Evolutionary conservation across 1,140 invertebrate genomes (phyloP).

Genomic region (Caenorhabditis remanei): DNA sequence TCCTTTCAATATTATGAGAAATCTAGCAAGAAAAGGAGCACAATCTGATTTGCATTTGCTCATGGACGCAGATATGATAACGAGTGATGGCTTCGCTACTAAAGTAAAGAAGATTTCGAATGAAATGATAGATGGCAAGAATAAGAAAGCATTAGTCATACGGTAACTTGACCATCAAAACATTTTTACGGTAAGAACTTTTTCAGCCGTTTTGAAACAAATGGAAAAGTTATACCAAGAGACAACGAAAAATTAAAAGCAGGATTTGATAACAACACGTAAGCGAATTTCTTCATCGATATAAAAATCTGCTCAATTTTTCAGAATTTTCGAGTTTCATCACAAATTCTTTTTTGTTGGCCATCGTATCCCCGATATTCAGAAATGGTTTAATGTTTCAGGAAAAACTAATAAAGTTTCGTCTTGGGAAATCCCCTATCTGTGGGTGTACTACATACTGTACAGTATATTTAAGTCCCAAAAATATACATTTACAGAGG

Average conservation of each 20-base stretch:
- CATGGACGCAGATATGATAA: conserved; percentile 1
- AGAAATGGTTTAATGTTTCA: neutral
- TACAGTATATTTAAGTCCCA: neutral
- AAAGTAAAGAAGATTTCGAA: neutral
- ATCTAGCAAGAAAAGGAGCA: neutral
- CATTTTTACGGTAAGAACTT: too few relatives aligned
- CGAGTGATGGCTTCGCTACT: neutral
- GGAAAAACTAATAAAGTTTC: neutral
- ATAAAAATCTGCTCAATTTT: neutral
- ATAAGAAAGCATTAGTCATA: neutral
- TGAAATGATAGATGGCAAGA: conserved; percentile 1
- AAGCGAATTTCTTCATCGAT: neutral
- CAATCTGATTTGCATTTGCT: conserved; percentile 11
- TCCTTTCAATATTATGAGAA: conserved; percentile 15
- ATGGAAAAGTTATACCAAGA: neutral
- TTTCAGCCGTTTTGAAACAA: conserved; percentile 11
- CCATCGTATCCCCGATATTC: neutral
- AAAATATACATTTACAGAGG: neutral
- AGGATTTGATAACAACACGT: neutral
- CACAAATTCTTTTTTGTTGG: conserved; percentile 11
- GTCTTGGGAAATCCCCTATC: conserved; percentile 3
- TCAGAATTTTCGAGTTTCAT: neutral
- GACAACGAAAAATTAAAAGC: neutral
- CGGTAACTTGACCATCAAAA: neutral
- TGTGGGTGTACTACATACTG: neutral